Evolutionary conservation across 2,113 vertebrate species (phyloP), one percentile per base, ranked within the genome.

Genomic region (Amblyornis subalaris): DNA sequence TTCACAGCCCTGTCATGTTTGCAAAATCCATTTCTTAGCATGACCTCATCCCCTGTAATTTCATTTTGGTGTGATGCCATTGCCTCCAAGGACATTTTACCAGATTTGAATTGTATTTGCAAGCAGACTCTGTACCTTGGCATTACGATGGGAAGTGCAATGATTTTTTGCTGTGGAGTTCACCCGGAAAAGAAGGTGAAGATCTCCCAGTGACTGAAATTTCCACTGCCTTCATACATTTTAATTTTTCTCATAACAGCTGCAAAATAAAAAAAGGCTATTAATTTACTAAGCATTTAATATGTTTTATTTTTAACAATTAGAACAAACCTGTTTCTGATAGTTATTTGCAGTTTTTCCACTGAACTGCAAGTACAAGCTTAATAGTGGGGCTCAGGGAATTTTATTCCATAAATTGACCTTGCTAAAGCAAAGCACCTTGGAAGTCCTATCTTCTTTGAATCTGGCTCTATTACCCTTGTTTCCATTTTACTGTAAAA

Each of bases 1-100:
- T 62, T 19, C 2, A 2, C 51, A 76, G 17, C 58, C 24, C 35
- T 20, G 45, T 16, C 0, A 0, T 29, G 42, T 25, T 79, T 73
- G 25, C 57, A 50, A 50, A 91, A 33, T 20, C 42, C 15, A 29
- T 40, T 79, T 78, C 55, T 44, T 1, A 57, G 23, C 64, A 36
- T 7, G 25, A 25, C 35, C 88, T 85, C 74, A 57, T n/a, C 33
- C 40, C n/a, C 53, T 44, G 15, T 19, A 20, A 42, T 50, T 84
- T 78, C 57, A 28, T 33, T 57, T 50, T 50, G 58, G 9, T 57
- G 9, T 19, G 61, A 36, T 61, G 67, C 53, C 70, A 13, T 21
- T 54, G 66, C 26, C 58, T 38, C 65, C 77, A 44, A 53, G n/a
- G 53, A 29, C 21, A 5, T 78, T 33, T 40, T 29, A 29, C 17